Base-by-base conservation (phyloP, 2,113 vertebrate species). In the Baryphthengus martii region DNA sequence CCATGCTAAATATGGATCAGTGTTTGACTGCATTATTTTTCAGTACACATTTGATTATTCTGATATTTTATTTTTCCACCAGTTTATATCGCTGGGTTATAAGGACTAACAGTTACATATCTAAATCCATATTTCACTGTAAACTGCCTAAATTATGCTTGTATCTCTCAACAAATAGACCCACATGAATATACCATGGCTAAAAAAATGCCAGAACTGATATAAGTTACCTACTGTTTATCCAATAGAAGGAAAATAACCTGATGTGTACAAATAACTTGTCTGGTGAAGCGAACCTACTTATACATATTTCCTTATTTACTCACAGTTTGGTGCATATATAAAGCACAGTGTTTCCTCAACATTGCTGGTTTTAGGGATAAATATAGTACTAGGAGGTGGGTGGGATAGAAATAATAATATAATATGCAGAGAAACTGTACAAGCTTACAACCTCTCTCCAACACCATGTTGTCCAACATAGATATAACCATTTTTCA, bases 1-100 rank as follows among this genome's bases (percentile, higher is more conserved):
- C 78, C 58, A n/a, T 39, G 33, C 71, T 96, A 95, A 96, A 93
- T 82, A 89, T 50, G 63, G 71, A 83, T 76, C 74, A 58, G 28
- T 56, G 40, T 49, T 58, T 80, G 62, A 70, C 35, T 81, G 35
- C 5, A 53, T 33, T 45, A 7, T 70, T 96, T 77, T 91, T 85
- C 66, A 83, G 50, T 17, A 71, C 1, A 1, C 19, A 39, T 61
- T 81, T 91, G 63, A 81, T 65, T 74, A 83, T 11, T 49, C 9
- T 74, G 28, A 56, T 23, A 35, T 81, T 75, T 91, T 59, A 62
- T 63, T 58, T 72, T 63, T 29, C 61, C 72, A 50, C 35, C 14
- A 81, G n/a, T 13, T 29, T 58, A n/a, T 70, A 23, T 42, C 40
- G 44, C 17, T 45, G 20, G 24, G 24, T 61, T 89, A 17, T n/a